Percentiles rank a stretch among this genome's conserved stretches.
phyloP scores from a whole-genome alignment of 2,797 vertebrate genomes.

The Acanthurus tractus region DNA sequence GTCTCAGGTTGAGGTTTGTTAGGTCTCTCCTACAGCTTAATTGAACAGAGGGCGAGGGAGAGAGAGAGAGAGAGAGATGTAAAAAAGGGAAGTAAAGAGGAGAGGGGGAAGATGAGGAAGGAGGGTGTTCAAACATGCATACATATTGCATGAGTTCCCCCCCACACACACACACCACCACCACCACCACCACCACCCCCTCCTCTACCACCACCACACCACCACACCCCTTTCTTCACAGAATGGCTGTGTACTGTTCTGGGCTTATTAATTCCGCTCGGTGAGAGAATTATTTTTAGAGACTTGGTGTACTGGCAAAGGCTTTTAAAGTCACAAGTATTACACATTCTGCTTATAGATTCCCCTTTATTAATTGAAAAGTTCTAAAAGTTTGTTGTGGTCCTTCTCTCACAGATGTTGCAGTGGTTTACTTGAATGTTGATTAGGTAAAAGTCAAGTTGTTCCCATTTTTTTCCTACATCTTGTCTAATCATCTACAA shows the following conservation, averaged over 20 bases:
- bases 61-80: constrained; percentile 51
- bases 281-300: constrained; percentile 88
- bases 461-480: not conserved
- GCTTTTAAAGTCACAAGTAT: constrained; percentile 85
- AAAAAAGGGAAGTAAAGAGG: constrained; percentile 70
- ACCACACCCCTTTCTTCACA: constrained; percentile 83
- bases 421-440: constrained; percentile 15
- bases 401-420: constrained; percentile 26
- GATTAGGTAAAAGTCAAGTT: constrained; percentile 10
- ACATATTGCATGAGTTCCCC: constrained; percentile 85
- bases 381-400: constrained; percentile 72
- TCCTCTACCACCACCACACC: not conserved
- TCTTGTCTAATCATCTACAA: not conserved
- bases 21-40: constrained; percentile 78
- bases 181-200: constrained; percentile 31
- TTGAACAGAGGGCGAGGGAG: constrained; percentile 73
- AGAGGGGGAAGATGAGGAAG: constrained; percentile 76
- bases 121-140: constrained; percentile 83
- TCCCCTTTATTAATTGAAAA: constrained; percentile 78
- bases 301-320: constrained; percentile 80
- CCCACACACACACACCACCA: constrained; percentile 11
- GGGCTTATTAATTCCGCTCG: constrained; percentile 86
- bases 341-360: constrained; percentile 80
- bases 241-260: constrained; percentile 85
- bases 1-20: constrained; percentile 81